Evolutionary conservation across 2,113 vertebrate genomes (phyloP).

Genomic region (Ptilonorhynchus violaceus): DNA sequence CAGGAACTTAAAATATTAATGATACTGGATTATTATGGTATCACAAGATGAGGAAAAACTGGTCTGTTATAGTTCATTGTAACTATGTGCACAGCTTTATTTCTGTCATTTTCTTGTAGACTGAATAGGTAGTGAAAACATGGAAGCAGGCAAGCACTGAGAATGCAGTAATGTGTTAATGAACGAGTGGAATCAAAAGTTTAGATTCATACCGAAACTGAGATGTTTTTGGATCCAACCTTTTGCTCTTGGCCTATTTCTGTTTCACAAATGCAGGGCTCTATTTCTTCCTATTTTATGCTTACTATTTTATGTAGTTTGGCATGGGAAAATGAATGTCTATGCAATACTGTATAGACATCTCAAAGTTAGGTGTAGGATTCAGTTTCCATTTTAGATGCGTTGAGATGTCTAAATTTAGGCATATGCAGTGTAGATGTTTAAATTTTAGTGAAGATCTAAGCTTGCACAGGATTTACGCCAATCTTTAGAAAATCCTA

Average conservation of each 20-base stretch:
- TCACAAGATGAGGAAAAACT: neutral
- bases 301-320: neutral
- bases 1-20: neutral
- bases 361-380: neutral
- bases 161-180: neutral
- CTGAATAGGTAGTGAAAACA: neutral
- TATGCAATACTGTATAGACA: neutral
- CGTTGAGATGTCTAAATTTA: neutral
- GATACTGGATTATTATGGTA: neutral
- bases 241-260: neutral
- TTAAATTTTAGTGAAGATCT: neutral
- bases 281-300: neutral
- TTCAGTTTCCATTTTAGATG: neutral
- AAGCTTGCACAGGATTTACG: neutral
- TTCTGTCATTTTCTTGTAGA: neutral
- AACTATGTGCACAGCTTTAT: neutral
- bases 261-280: neutral
- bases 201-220: neutral
- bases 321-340: neutral
- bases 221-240: neutral
- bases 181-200: neutral
- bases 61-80: neutral
- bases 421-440: neutral
- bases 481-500: neutral
- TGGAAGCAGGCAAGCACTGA: neutral